These are phyloP conservation scores for Chitala chitala DNA, from an alignment of 2,113 vertebrate genomes.

Conservation along the genomic window DNA sequence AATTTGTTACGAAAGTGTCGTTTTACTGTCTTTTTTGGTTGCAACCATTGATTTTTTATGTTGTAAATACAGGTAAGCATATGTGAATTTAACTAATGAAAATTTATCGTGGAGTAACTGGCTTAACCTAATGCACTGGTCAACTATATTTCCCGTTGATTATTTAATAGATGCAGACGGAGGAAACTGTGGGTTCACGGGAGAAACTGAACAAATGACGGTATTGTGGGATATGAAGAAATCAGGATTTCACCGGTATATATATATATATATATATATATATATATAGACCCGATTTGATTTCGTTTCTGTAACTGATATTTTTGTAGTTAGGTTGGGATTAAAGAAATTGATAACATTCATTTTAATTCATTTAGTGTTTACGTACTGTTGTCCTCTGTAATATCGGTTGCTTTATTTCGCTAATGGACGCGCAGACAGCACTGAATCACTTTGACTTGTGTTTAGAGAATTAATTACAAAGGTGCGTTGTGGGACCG, in stretches of 20 bases:
- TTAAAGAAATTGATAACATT: too few relatives aligned
- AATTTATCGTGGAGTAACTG: background rate
- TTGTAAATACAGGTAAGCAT: slow-evolving; percentile 28
- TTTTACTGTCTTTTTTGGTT: slow-evolving; percentile 9
- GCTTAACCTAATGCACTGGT: too few relatives aligned
- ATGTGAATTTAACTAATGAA: background rate
- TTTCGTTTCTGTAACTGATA: too few relatives aligned
- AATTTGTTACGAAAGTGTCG: background rate
- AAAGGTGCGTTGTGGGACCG: slow-evolving; percentile 57
- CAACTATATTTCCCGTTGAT: too few relatives aligned
- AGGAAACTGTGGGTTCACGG: slow-evolving; percentile 35
- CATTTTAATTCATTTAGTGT: too few relatives aligned
- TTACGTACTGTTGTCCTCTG: too few relatives aligned
- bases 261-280: background rate
- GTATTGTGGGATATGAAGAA: slow-evolving; percentile 52
- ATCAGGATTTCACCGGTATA: slow-evolving; percentile 65
- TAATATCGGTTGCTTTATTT: too few relatives aligned
- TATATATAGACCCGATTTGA: too few relatives aligned
- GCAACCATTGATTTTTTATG: background rate
- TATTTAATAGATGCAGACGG: slow-evolving; percentile 33
- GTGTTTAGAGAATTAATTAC: slow-evolving; percentile 73
- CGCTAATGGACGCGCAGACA: background rate
- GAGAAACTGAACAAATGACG: slow-evolving; percentile 37
- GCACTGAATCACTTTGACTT: background rate
- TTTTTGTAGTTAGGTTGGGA: too few relatives aligned